Evolutionary conservation across 2,113 vertebrate genomes (phyloP).

Genomic region (Cranoglanis bouderius): DNA sequence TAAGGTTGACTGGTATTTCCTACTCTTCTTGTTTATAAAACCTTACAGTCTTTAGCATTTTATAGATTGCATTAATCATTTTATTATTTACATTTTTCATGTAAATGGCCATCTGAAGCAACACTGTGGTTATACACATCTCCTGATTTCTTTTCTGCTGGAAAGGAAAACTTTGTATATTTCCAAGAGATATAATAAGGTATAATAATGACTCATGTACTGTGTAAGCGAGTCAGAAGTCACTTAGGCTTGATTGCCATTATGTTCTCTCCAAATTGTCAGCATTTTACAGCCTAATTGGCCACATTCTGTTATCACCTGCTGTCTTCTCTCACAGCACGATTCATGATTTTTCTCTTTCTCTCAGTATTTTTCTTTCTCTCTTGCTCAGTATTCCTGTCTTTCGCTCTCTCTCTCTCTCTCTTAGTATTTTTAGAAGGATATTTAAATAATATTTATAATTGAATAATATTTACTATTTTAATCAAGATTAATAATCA

Average conservation of each 20-base stretch:
- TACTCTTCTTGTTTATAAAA: neutral
- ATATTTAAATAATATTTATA: neutral
- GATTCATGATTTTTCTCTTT: neutral
- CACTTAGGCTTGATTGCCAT: slow-evolving; percentile 24
- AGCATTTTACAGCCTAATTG: slow-evolving; percentile 34
- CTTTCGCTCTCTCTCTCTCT: neutral
- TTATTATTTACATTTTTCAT: neutral
- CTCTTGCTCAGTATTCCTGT: neutral
- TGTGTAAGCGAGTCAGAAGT: slow-evolving; percentile 10
- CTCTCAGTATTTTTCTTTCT: neutral
- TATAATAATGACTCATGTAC: neutral
- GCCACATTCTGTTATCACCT: slow-evolving; percentile 32
- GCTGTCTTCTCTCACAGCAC: slow-evolving; percentile 16
- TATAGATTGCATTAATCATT: neutral
- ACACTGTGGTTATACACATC: neutral
- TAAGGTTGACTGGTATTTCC: neutral
- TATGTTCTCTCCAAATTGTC: slow-evolving; percentile 19
- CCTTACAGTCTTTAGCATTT: neutral
- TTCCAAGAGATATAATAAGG: neutral
- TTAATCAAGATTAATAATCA: neutral
- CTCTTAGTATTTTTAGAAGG: neutral
- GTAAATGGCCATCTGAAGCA: neutral
- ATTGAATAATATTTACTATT: neutral
- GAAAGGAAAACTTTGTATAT: neutral
- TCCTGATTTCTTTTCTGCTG: neutral